Percentiles rank a stretch among this genome's conserved stretches.
phyloP scores from a whole-genome alignment of 53 echinoderm and acorn worm genomes.

The Temnopleurus reevesii region DNA sequence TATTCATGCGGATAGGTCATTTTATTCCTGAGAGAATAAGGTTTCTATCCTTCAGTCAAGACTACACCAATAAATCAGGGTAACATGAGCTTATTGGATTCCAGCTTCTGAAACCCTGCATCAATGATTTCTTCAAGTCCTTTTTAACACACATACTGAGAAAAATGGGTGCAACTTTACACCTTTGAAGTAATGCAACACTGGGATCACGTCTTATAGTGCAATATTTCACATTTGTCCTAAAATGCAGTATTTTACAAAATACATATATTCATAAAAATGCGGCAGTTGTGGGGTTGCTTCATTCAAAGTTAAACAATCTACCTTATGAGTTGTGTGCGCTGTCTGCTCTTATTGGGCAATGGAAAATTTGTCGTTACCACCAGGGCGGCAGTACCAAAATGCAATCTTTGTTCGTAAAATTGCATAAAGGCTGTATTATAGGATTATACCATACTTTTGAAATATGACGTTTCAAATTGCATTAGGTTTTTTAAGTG shows the following conservation, averaged over 20 bases:
- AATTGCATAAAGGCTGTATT: no score
- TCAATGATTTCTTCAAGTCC: background rate
- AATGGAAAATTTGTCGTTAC: no score
- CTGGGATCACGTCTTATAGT: background rate
- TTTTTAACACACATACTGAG: no score
- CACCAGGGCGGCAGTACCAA: no score
- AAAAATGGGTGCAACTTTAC: no score
- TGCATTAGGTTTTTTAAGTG: background rate
- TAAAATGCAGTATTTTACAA: background rate
- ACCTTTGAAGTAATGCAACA: no score
- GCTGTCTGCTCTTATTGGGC: no score
- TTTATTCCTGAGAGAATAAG: conserved; percentile 6
- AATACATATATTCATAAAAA: background rate
- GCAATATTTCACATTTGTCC: background rate
- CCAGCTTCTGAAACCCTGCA: background rate
- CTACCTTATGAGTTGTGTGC: background rate
- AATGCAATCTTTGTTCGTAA: no score
- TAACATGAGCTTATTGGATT: conserved; percentile 29
- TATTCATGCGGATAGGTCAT: conserved; percentile 12
- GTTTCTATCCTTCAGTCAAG: background rate
- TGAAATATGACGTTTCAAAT: background rate
- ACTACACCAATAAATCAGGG: background rate
- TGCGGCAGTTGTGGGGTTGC: no score
- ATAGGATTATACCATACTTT: background rate
- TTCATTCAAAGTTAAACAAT: no score